Percentiles rank a stretch among this genome's conserved stretches.
Conservation (phyloP, 2,888 invertebrate species). For the Diachrysia chrysitis region DNA sequence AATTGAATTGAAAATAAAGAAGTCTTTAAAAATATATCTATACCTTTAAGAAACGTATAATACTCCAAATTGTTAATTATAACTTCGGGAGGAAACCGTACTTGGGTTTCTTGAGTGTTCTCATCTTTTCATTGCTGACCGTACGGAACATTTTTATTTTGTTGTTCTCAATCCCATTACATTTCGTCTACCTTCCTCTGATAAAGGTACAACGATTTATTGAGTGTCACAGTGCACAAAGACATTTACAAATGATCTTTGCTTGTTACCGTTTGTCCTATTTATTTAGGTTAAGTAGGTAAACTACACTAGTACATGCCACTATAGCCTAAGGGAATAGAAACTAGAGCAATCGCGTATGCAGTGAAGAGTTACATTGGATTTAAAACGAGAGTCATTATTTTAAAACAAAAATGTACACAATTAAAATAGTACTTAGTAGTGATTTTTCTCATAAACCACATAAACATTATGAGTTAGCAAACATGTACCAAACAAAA, state of each 20-base stretch:
- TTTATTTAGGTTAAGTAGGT: slow-evolving; percentile 31
- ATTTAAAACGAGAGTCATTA: background rate
- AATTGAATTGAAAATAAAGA: background rate
- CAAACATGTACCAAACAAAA: too few relatives aligned
- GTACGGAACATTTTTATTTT: background rate
- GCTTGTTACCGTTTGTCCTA: slow-evolving; percentile 47
- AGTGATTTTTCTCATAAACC: too few relatives aligned
- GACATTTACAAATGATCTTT: slow-evolving; percentile 46
- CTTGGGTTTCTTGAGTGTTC: slow-evolving; percentile 1
- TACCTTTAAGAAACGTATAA: background rate
- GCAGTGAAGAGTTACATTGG: background rate
- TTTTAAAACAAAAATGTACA: background rate
- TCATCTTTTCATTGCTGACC: slow-evolving; percentile 3
- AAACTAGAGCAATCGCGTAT: background rate
- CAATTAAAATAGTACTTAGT: too few relatives aligned
- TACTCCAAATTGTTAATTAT: background rate
- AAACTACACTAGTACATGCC: slow-evolving; percentile 13
- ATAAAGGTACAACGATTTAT: slow-evolving; percentile 38
- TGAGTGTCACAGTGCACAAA: slow-evolving; percentile 24
- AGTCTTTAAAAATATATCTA: too few relatives aligned
- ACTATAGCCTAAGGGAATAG: background rate
- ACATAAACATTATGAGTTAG: too few relatives aligned
- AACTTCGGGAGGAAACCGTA: slow-evolving; percentile 2
- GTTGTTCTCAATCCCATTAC: background rate
- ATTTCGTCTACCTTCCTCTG: slow-evolving; percentile 24